Conservation (phyloP, 2,888 invertebrate genomes). For the Aethes cnicana region DNA sequence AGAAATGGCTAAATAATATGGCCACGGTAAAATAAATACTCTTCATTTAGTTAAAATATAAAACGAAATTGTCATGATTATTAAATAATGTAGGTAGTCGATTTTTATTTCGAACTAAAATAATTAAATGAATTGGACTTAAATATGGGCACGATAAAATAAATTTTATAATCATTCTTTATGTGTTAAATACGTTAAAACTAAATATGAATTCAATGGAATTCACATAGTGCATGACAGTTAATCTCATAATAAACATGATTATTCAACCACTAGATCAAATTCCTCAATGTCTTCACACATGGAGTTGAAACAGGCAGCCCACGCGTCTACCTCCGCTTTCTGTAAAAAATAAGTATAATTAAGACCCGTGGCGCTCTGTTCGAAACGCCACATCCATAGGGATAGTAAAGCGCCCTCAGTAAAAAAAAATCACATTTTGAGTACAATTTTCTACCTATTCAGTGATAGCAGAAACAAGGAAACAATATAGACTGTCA, state of each 20-base stretch:
- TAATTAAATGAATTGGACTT: no score
- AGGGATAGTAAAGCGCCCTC: no score
- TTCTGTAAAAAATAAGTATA: conserved; percentile 59
- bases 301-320: conserved; percentile 81
- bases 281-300: conserved; percentile 81
- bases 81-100: no score
- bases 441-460: no score
- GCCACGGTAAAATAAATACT: conserved; percentile 10
- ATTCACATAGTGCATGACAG: background rate
- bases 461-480: no score
- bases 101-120: no score
- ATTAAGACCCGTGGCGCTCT: background rate
- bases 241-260: background rate
- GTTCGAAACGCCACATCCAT: no score
- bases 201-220: conserved; percentile 10
- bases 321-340: conserved; percentile 79
- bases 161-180: background rate
- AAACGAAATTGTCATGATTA: no score
- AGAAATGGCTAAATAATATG: conserved; percentile 29
- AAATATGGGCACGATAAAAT: conserved; percentile 5
- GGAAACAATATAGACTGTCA: no score
- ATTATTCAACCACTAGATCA: conserved; percentile 65
- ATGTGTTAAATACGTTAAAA: conserved; percentile 13
- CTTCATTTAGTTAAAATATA: no score
- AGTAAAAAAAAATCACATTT: no score